Base-by-base conservation (phyloP, 2,113 vertebrate species). In the Petrocephalus zakoni region DNA sequence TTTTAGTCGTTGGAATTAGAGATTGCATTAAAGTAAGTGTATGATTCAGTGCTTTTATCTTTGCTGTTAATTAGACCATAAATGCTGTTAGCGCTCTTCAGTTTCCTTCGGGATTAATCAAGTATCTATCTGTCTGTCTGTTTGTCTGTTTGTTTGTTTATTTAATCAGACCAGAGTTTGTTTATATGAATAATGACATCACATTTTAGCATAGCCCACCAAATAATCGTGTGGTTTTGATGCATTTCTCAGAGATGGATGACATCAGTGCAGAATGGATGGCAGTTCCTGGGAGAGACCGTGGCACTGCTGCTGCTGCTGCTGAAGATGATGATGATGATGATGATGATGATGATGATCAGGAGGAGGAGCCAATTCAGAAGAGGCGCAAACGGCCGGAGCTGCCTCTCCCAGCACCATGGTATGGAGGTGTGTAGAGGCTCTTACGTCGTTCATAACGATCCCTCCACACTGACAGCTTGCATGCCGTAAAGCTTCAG, bases 231-330 rank as follows among this genome's bases (percentile, higher is more conserved):
- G 34, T 42, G 29, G 15, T 78, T 42, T 78, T 42, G 9, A 78
- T 42, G 61, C 34, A 5, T 68, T 42, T 42, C 5, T 17, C 15
- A 42, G 34, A 29, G 34, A 78, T 78, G 72, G 72, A 78, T 78
- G 72, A 78, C 72, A 78, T 78, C 72, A 78, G 51, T 25, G 25
- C 9, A 8, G 55, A 17, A 0, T 96, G 95, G 92, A 95, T 56
- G 91, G 94, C 49, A 22, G 90, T 7, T 88, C 92, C 2, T 52
- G 21, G n/a, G 92, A 93, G 13, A 19, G 91, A 0, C 15, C n/a
- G 86, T 4, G 37, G 88, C 22, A 2, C 4, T 17, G 81, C 87
- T 15, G 82, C 4, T 17, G 81, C 87, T 15, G 82, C 91, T 64
- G 2, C 8, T 22, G 0, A 89, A 19, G 2, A 6, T 10, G 81